Conservation (phyloP, 1,140 invertebrate genomes). For the Adelges cooleyi region DNA sequence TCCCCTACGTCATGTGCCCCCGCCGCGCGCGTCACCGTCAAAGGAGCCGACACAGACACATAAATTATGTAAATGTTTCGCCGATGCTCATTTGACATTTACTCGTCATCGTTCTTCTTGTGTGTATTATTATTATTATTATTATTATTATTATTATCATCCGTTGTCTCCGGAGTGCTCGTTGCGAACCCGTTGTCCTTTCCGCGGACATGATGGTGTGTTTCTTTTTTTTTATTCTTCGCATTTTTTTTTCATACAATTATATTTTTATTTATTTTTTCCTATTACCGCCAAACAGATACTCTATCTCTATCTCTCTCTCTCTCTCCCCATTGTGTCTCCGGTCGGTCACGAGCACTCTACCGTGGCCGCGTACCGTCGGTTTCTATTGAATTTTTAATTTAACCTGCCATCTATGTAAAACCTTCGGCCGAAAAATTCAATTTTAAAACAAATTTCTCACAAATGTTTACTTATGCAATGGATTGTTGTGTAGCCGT, state of each 20-base stretch:
- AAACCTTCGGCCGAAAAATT: no score
- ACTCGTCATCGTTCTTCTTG: conserved; percentile 11
- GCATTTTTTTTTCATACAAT: neutral
- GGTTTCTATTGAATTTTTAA: no score
- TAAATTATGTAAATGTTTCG: conserved; percentile 26
- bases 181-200: conserved; percentile 17
- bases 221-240: neutral
- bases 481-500: no score
- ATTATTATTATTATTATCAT: neutral
- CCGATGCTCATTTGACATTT: conserved; percentile 24
- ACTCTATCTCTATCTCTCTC: neutral
- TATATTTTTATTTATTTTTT: neutral
- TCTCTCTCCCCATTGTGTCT: neutral
- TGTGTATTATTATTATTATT: neutral
- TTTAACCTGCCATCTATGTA: no score
- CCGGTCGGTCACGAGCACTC: no score
- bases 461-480: no score
- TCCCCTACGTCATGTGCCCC: neutral
- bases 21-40: neutral
- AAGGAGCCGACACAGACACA: conserved; percentile 25
- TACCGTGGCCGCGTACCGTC: no score
- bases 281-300: neutral
- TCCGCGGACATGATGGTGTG: conserved; percentile 3
- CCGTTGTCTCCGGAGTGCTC: neutral
- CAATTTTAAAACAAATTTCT: no score